Percentiles rank a stretch among this genome's conserved stretches.
Evolutionary conservation across 1,140 invertebrate species (phyloP).

Genomic region (Ips nitidus): DNA sequence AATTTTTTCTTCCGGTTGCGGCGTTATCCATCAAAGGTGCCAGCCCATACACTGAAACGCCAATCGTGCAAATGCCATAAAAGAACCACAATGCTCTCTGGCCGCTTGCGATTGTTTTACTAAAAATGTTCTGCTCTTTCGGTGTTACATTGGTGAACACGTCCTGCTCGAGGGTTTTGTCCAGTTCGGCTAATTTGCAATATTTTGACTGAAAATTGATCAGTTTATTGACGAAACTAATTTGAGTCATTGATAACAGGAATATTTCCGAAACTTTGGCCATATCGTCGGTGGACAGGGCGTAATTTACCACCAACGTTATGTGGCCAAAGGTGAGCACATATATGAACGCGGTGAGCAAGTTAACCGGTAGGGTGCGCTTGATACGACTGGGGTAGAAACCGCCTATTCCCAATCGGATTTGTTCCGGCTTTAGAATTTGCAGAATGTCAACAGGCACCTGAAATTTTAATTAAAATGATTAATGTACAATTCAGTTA

Average conservation of each 20-base stretch:
- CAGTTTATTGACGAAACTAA: constrained; percentile 29
- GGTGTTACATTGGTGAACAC: constrained; percentile 8
- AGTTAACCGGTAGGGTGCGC: constrained; percentile 6
- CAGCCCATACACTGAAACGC: constrained; percentile 14
- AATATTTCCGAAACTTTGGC: constrained; percentile 24
- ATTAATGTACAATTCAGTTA: not conserved
- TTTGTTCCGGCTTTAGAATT: constrained; percentile 4
- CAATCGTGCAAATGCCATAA: constrained; percentile 1
- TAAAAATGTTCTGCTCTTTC: constrained; percentile 1
- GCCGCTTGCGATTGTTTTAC: not conserved
- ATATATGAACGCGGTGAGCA: constrained; percentile 5
- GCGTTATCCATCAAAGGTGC: constrained; percentile 1
- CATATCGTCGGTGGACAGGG: constrained; percentile 1
- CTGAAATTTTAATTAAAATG: constrained; percentile 3
- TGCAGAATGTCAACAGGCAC: constrained; percentile 8
- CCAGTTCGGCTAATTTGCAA: constrained; percentile 5
- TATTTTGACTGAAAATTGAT: constrained; percentile 15
- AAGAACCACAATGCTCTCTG: constrained; percentile 8
- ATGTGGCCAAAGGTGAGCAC: constrained; percentile 15
- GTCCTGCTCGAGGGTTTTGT: constrained; percentile 9
- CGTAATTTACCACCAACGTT: constrained; percentile 3
- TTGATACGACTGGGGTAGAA: constrained; percentile 25
- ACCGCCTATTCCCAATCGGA: constrained; percentile 15
- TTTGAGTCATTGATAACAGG: constrained; percentile 30
- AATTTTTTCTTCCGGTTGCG: constrained; percentile 17